These are phyloP conservation scores for Rhynchophorus ferrugineus DNA, from an alignment of 1,140 invertebrate species.

Conservation along the genomic window DNA sequence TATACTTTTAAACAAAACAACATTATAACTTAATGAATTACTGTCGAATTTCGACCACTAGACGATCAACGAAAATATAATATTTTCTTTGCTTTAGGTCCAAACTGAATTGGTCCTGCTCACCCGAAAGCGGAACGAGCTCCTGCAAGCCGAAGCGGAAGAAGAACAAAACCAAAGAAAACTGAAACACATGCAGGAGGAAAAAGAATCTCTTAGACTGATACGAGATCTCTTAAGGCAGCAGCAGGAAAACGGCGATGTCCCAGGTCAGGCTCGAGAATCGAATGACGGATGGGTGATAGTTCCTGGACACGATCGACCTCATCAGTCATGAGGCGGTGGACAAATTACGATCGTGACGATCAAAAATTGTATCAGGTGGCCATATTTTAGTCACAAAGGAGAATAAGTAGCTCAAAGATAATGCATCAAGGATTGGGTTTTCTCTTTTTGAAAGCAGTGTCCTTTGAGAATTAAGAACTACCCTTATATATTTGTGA, in stretches of 20 bases:
- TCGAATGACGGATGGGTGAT: constrained; percentile 40
- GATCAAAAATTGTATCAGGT: too few relatives aligned
- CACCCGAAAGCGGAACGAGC: constrained; percentile 57
- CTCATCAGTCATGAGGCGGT: background rate
- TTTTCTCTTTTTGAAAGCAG: too few relatives aligned
- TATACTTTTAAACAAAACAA: too few relatives aligned
- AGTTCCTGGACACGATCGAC: constrained; percentile 28
- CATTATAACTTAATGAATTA: too few relatives aligned
- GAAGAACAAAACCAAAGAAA: constrained; percentile 54
- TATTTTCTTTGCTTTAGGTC: constrained; percentile 48
- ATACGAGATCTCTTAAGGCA: constrained; percentile 30
- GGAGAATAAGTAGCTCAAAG: too few relatives aligned
- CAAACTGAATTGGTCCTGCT: constrained; percentile 69
- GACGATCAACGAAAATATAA: background rate
- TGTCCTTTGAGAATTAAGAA: too few relatives aligned
- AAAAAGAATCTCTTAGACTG: constrained; percentile 51
- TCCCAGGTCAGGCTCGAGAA: constrained; percentile 9
- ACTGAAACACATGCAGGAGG: constrained; percentile 52
- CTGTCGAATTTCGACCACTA: too few relatives aligned
- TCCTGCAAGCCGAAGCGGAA: constrained; percentile 58
- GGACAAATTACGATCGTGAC: background rate
- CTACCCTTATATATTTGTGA: too few relatives aligned
- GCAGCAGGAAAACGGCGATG: constrained; percentile 10
- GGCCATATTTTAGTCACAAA: too few relatives aligned
- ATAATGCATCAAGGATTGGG: too few relatives aligned